phyloP scores from a whole-genome alignment of 2,888 invertebrate species.

The Pheosia gnoma region DNA sequence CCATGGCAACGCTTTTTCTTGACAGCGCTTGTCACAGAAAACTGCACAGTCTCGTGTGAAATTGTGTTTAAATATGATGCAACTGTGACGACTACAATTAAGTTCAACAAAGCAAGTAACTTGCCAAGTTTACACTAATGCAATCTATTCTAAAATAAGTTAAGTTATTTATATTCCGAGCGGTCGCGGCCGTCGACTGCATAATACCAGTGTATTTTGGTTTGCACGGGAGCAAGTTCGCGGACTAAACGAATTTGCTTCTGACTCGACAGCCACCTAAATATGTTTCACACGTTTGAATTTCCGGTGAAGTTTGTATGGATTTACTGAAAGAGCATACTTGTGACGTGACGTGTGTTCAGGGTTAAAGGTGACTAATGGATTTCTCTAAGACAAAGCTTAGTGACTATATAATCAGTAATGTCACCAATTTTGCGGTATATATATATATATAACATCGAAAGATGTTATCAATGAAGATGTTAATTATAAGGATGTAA shows the following conservation, averaged over 20 bases:
- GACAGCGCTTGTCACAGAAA: too few relatives aligned
- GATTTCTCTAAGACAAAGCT: background rate
- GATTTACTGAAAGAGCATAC: background rate
- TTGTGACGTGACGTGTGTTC: background rate
- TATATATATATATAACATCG: too few relatives aligned
- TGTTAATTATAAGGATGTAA: too few relatives aligned
- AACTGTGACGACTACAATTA: too few relatives aligned
- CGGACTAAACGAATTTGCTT: slow-evolving; percentile 29
- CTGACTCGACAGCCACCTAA: slow-evolving; percentile 18
- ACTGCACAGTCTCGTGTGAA: too few relatives aligned
- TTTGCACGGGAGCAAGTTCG: slow-evolving; percentile 28
- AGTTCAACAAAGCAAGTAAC: slow-evolving; percentile 1
- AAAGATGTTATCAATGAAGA: too few relatives aligned
- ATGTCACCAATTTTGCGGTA: too few relatives aligned
- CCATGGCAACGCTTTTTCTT: too few relatives aligned
- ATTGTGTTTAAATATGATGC: too few relatives aligned
- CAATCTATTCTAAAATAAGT: slow-evolving; percentile 8
- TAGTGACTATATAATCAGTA: too few relatives aligned
- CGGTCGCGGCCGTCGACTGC: slow-evolving; percentile 16
- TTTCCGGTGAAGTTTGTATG: slow-evolving; percentile 23
- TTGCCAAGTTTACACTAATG: background rate
- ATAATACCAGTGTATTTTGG: slow-evolving; percentile 38
- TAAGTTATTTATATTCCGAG: slow-evolving; percentile 31
- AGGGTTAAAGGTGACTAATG: background rate
- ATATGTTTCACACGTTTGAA: slow-evolving; percentile 29